A percentile compares a stretch with the other conserved stretches of the same genome.
These are phyloP conservation scores for Borostomias antarcticus DNA, from an alignment of 2,797 vertebrate genomes.

Conservation along the genomic window DNA sequence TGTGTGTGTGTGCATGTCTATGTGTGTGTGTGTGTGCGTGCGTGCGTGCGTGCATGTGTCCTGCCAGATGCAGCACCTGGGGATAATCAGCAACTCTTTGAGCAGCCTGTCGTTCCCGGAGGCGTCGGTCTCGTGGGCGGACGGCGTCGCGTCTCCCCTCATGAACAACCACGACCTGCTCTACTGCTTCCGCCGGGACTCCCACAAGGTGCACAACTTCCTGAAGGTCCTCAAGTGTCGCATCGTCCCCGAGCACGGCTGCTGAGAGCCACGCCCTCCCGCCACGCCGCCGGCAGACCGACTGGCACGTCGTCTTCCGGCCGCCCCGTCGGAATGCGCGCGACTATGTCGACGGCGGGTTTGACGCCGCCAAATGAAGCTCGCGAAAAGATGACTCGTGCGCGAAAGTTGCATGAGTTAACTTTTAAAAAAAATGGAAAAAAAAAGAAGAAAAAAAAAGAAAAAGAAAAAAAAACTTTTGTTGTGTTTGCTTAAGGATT, in stretches of 20 bases:
- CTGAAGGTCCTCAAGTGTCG: slow-evolving; percentile 86
- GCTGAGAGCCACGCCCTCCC: slow-evolving; percentile 50
- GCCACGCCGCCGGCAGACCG: not conserved
- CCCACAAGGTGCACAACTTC: slow-evolving; percentile 86
- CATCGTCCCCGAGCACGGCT: slow-evolving; percentile 77
- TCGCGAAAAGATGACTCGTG: too few relatives aligned
- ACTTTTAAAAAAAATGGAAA: too few relatives aligned
- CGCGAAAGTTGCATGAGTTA: too few relatives aligned
- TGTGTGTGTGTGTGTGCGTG: not conserved
- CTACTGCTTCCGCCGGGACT: slow-evolving; percentile 84
- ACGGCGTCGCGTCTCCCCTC: slow-evolving; percentile 63
- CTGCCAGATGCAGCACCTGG: slow-evolving; percentile 80
- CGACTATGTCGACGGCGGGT: too few relatives aligned
- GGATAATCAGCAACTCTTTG: slow-evolving; percentile 78
- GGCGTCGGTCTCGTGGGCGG: slow-evolving; percentile 43
- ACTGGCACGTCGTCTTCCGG: not conserved
- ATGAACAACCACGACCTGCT: slow-evolving; percentile 83
- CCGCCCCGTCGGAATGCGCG: too few relatives aligned
- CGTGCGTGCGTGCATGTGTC: not conserved
- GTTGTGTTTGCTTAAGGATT: too few relatives aligned
- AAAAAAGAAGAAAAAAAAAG: too few relatives aligned
- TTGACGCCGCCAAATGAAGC: too few relatives aligned
- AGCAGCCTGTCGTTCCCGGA: slow-evolving; percentile 67
- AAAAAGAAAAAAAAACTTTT: too few relatives aligned
- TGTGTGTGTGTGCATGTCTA: not conserved